phyloP scores from a whole-genome alignment of 2,888 invertebrate species.

The Eupithecia centaureata region DNA sequence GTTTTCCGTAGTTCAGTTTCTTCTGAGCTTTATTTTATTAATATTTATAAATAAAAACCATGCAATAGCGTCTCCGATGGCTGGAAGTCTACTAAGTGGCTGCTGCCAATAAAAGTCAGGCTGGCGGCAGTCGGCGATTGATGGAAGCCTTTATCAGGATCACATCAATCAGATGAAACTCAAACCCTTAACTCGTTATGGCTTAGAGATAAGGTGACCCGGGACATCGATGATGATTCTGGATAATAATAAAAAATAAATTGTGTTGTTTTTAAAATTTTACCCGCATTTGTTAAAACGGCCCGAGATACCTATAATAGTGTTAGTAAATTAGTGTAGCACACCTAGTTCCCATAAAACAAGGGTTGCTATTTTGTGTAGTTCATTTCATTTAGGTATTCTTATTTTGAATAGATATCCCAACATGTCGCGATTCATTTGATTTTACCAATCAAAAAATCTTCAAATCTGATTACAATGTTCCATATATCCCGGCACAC shows the following conservation, averaged over 20 bases:
- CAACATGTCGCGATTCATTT: no score
- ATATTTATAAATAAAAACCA: neutral
- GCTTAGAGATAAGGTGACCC: neutral
- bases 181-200: conserved; percentile 16
- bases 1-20: no score
- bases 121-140: conserved; percentile 15
- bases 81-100: conserved; percentile 16
- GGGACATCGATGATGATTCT: neutral
- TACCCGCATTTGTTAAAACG: no score
- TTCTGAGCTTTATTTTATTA: neutral
- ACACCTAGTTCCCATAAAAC: no score
- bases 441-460: no score
- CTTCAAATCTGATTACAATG: neutral
- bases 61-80: neutral
- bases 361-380: no score
- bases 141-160: conserved; percentile 32
- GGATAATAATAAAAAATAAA: no score
- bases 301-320: no score
- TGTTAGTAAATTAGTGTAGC: no score
- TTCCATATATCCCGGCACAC: neutral
- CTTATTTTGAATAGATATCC: no score
- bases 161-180: conserved; percentile 34
- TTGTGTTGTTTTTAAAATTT: no score
- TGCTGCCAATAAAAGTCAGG: conserved; percentile 28
- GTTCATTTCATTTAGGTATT: no score